A percentile compares a stretch with the other conserved stretches of the same genome.
Evolutionary conservation across 2,888 invertebrate species (phyloP).

Genomic region (Tryphoninae sp.): DNA sequence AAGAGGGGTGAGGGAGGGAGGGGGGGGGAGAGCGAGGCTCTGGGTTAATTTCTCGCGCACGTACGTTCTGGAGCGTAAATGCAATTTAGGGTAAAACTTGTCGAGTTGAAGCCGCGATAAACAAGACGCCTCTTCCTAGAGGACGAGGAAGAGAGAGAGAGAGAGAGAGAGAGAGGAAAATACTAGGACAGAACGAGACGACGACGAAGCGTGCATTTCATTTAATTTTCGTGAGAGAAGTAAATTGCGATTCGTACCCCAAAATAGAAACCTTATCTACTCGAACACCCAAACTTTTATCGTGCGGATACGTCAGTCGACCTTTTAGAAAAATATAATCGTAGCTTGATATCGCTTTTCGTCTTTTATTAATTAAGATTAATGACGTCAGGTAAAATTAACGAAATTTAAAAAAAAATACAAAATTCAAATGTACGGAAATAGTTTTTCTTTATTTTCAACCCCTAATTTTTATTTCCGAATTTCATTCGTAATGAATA

Average conservation of each 20-base stretch:
- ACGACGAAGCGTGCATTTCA: constrained; percentile 28
- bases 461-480: too few relatives aligned
- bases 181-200: constrained; percentile 3
- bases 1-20: neutral
- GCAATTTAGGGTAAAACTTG: constrained; percentile 57
- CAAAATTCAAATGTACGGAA: too few relatives aligned
- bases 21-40: constrained; percentile 16
- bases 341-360: too few relatives aligned
- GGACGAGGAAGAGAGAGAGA: constrained; percentile 17
- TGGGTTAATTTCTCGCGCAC: neutral
- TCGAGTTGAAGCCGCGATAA: constrained; percentile 33
- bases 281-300: neutral
- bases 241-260: neutral
- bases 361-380: too few relatives aligned
- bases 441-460: too few relatives aligned
- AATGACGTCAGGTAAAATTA: too few relatives aligned
- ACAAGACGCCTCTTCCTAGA: constrained; percentile 10
- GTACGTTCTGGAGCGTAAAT: constrained; percentile 53
- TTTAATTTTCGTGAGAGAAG: constrained; percentile 46
- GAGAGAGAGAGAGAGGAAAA: constrained; percentile 22
- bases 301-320: too few relatives aligned
- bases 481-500: too few relatives aligned
- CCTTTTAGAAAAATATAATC: too few relatives aligned
- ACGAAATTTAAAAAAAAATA: too few relatives aligned
- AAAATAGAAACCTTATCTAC: neutral